These are phyloP conservation scores for Diphyllodes magnificus DNA, from an alignment of 2,113 vertebrate species.

Conservation along the genomic window DNA sequence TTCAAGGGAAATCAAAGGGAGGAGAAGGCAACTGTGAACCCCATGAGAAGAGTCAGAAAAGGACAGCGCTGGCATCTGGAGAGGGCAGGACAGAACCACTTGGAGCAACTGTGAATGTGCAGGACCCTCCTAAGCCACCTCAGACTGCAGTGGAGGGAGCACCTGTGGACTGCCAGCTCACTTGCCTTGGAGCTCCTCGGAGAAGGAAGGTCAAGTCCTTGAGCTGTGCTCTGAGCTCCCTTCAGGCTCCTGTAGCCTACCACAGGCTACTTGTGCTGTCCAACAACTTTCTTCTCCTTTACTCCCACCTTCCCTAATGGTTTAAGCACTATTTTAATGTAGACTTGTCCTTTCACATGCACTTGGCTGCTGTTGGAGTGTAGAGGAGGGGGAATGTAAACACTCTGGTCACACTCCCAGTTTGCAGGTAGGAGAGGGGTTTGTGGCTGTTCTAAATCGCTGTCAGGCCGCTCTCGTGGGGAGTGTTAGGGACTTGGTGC, in stretches of 20 bases:
- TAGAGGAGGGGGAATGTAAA: neutral
- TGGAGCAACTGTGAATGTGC: neutral
- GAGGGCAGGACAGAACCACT: neutral
- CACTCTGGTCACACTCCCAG: neutral
- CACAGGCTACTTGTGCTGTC: neutral
- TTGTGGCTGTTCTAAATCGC: neutral
- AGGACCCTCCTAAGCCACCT: neutral
- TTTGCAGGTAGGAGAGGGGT: neutral
- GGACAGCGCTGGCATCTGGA: neutral
- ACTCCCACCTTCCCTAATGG: neutral
- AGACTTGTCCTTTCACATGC: neutral
- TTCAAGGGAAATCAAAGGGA: slow-evolving; percentile 48
- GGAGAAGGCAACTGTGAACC: slow-evolving; percentile 65
- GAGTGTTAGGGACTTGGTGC: neutral
- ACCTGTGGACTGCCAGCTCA: neutral
- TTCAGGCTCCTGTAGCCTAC: neutral
- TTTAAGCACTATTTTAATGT: slow-evolving; percentile 36
- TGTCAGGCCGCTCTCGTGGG: neutral
- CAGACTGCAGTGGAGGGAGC: neutral
- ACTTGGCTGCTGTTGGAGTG: neutral
- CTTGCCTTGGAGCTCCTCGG: neutral
- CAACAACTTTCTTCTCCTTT: neutral
- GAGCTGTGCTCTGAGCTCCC: neutral
- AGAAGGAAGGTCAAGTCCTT: neutral
- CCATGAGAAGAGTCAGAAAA: neutral